A percentile compares a stretch with the other conserved stretches of the same genome.
These are phyloP conservation scores for Novumbra hubbsi DNA, from an alignment of 2,797 vertebrate species.

Conservation along the genomic window DNA sequence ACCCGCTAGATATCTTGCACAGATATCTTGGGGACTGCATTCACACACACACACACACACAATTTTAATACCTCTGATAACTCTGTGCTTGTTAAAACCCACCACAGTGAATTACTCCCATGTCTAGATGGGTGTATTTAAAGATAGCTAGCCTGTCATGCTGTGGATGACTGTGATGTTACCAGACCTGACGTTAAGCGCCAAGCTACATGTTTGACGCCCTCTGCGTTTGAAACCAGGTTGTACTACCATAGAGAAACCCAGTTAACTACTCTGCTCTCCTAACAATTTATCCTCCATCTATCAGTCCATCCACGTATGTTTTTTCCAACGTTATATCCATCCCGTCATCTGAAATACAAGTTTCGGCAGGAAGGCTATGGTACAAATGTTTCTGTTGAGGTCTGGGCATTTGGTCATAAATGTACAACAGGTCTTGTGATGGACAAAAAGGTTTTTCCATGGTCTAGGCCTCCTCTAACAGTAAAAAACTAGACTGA, in stretches of 20 bases:
- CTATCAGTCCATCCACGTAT: neutral
- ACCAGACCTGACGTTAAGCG: constrained; percentile 64
- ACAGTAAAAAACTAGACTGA: constrained; percentile 35
- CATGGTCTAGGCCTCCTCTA: constrained; percentile 48
- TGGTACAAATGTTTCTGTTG: neutral
- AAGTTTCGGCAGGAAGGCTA: neutral
- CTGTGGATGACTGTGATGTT: constrained; percentile 66
- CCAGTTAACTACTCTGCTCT: neutral
- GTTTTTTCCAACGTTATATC: no score
- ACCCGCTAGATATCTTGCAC: constrained; percentile 39
- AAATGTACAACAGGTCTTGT: constrained; percentile 21
- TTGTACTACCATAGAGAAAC: neutral
- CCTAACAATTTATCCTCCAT: neutral
- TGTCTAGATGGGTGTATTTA: constrained; percentile 69
- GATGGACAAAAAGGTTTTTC: constrained; percentile 27
- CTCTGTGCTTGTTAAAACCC: constrained; percentile 34
- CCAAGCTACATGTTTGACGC: constrained; percentile 53
- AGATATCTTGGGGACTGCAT: constrained; percentile 41
- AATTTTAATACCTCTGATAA: constrained; percentile 21
- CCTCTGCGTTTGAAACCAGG: neutral
- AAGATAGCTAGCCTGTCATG: constrained; percentile 64
- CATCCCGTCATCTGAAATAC: neutral
- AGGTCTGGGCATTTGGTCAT: constrained; percentile 4
- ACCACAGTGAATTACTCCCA: constrained; percentile 50
- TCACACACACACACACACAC: constrained; percentile 28